Base-by-base conservation (phyloP, 1,140 invertebrate species). In the Antheraea pernyi region DNA sequence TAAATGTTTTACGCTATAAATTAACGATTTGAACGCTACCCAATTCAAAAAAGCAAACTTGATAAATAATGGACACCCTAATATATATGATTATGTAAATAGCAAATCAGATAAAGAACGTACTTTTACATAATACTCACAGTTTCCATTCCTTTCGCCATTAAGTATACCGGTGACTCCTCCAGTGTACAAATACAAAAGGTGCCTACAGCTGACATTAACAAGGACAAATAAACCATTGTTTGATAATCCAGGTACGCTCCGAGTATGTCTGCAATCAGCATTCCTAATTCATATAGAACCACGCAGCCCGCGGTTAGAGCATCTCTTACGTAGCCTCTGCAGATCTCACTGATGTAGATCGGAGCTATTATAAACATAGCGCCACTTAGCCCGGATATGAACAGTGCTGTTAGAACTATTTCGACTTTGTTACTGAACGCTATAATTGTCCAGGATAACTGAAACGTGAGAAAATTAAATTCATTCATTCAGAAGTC, bases 311-410 rank as follows among this genome's bases (percentile, higher is more conserved):
- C 61, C 1, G 84, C 80, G 0, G 77, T 75, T 84, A 87, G 83
- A 0, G 78, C 74, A 0, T 84, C 86, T 59, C 86, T 59, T 3
- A 89, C 80, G 6, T 78, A 81, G 7, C 83, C 79, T 36, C 87
- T 70, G 69, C 84, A 89, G 22, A 84, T 77, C 70, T 89, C 86
- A 9, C 82, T 75, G 16, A 89, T 76, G 65, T 77, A 86, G 8
- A 84, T 72, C 0, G 82, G 77, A 0, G 76, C 72, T 1, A 84
- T 69, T 3, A 87, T 46, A 10, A 82, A 69, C 16, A 72, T 71
- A 10, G 78, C 74, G 16, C 75, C 76, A 42, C 80, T 73, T 0
- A 83, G 16, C 0, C 86, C 86, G 0, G 78, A 81, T 19, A 87
- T 16, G 42, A 87, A 86, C n/a, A 87, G 70, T 0, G 81, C 71